Conservation (phyloP, 2,888 invertebrate species). For the Thelaira solivaga region DNA sequence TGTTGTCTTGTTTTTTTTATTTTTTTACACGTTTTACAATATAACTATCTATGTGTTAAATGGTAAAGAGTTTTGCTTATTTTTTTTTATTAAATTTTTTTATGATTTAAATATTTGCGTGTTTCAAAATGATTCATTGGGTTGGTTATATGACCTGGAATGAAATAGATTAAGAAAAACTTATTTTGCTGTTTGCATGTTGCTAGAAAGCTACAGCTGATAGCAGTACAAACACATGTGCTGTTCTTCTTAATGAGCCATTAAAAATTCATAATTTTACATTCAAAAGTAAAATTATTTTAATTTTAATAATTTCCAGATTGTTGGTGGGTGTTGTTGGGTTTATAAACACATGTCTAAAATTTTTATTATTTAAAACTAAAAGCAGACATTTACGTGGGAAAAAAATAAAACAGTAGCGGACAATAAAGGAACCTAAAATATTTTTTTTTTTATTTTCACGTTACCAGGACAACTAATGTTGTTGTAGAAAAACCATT, state of each 20-base stretch:
- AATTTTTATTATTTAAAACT: too few species aligned
- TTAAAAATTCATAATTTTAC: constrained; percentile 12
- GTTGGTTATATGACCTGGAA: constrained; percentile 48
- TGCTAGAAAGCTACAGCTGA: background rate
- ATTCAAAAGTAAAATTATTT: background rate
- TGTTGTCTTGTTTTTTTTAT: background rate
- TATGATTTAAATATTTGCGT: constrained; percentile 17
- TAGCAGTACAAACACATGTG: constrained; percentile 35
- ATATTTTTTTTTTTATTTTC: too few species aligned
- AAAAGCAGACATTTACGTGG: too few species aligned
- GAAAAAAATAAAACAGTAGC: too few species aligned
- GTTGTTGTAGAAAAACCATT: too few species aligned
- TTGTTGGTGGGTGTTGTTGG: background rate
- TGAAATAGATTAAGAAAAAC: constrained; percentile 32
- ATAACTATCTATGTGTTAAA: background rate
- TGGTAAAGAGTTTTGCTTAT: background rate
- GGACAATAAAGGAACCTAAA: too few species aligned
- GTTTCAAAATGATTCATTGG: constrained; percentile 9
- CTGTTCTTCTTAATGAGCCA: background rate
- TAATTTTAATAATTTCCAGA: too few species aligned
- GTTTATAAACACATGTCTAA: background rate
- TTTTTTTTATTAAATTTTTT: background rate
- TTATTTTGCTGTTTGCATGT: constrained; percentile 1
- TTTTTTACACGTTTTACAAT: background rate
- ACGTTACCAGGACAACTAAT: too few species aligned